These are phyloP conservation scores for Acrobasis repandana DNA, from an alignment of 2,888 invertebrate genomes.

Conservation along the genomic window DNA sequence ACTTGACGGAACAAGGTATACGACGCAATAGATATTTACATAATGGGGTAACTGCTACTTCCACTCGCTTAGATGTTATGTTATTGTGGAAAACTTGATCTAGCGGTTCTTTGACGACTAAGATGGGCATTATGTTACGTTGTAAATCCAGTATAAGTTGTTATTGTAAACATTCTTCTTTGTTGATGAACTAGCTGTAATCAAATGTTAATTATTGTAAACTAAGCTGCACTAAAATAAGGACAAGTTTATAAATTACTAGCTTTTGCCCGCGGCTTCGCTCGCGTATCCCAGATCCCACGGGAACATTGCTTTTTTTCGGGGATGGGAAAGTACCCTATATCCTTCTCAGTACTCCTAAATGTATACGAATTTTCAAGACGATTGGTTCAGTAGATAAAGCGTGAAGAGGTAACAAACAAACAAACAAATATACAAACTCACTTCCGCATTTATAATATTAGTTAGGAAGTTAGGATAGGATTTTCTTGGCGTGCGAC, in stretches of 20 bases:
- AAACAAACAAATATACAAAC: too few relatives aligned
- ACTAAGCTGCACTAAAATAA: neutral
- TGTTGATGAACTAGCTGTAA: neutral
- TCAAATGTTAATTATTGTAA: neutral
- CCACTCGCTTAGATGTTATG: conserved; percentile 14
- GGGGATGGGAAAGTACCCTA: too few relatives aligned
- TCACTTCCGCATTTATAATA: too few relatives aligned
- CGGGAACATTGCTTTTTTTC: too few relatives aligned
- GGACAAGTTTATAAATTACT: neutral
- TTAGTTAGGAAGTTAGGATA: too few relatives aligned
- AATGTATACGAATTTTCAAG: too few relatives aligned
- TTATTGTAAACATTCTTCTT: neutral
- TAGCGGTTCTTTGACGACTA: neutral
- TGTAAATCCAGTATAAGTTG: neutral
- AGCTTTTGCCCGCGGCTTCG: too few relatives aligned
- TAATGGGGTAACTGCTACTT: conserved; percentile 12
- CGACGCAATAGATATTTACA: conserved; percentile 12
- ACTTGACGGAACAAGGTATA: conserved; percentile 14
- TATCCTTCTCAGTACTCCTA: too few relatives aligned
- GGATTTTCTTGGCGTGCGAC: too few relatives aligned
- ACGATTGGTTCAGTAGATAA: too few relatives aligned
- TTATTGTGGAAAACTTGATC: conserved; percentile 15
- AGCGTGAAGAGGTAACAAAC: too few relatives aligned
- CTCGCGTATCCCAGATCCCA: too few relatives aligned
- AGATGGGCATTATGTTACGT: conserved; percentile 4